These are phyloP conservation scores for Myoxocephalus aenaeus DNA, from an alignment of 2,797 vertebrate species.

Conservation along the genomic window DNA sequence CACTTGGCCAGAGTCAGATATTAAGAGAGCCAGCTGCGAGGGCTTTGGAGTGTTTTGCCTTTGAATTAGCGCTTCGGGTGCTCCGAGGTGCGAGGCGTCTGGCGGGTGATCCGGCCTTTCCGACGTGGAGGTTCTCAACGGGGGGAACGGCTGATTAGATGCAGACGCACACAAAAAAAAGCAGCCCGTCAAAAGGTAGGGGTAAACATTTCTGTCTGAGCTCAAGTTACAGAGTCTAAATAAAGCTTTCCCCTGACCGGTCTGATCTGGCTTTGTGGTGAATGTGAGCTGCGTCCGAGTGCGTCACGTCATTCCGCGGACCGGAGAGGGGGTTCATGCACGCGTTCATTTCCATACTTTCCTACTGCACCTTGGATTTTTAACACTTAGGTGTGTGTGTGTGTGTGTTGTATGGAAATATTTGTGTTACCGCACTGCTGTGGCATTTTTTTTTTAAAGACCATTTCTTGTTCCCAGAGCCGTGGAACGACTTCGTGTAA, in stretches of 20 bases:
- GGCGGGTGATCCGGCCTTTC: constrained; percentile 12
- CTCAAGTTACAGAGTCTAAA: constrained; percentile 77
- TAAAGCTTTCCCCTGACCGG: constrained; percentile 62
- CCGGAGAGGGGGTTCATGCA: not conserved
- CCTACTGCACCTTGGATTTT: not conserved
- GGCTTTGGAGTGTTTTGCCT: constrained; percentile 39
- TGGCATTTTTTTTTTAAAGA: not conserved
- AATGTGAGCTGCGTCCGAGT: constrained; percentile 23
- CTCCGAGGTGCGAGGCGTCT: constrained; percentile 9
- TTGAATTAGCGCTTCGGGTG: constrained; percentile 16
- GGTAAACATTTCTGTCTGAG: constrained; percentile 62
- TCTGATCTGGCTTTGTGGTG: constrained; percentile 61
- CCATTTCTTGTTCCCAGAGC: not conserved
- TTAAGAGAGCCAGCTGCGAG: constrained; percentile 24
- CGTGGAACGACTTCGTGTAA: not conserved
- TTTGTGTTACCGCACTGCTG: not conserved
- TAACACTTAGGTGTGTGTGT: not conserved
- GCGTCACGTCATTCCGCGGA: constrained; percentile 13
- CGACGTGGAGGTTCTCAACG: constrained; percentile 10
- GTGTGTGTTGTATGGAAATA: not conserved
- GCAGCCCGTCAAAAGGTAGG: constrained; percentile 50
- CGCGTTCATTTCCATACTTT: not conserved
- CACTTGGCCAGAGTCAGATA: constrained; percentile 31
- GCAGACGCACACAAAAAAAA: constrained; percentile 14
- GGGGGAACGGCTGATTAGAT: constrained; percentile 10